Percentiles rank a stretch among this genome's conserved stretches.
Conservation (phyloP, 2,797 vertebrate genomes). For the Rhabdophis nuchalis region DNA sequence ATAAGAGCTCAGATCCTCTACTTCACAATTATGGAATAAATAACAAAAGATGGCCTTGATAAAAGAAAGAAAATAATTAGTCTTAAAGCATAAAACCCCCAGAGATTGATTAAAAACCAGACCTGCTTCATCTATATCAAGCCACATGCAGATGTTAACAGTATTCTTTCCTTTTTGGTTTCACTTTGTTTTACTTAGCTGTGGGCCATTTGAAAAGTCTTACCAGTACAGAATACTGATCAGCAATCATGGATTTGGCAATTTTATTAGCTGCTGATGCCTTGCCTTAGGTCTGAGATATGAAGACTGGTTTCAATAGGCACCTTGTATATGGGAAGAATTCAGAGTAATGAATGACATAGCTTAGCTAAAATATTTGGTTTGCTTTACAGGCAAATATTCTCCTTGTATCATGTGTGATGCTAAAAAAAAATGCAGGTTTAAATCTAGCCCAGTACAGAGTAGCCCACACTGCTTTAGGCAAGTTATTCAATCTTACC, state of each 20-base stretch:
- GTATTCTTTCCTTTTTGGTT: slow-evolving; percentile 53
- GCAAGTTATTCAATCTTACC: not conserved
- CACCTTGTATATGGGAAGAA: not conserved
- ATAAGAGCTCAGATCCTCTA: not conserved
- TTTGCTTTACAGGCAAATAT: not conserved
- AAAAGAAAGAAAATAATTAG: slow-evolving; percentile 50
- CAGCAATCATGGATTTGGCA: slow-evolving; percentile 28
- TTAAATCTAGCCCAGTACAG: not conserved
- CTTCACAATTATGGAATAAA: not conserved
- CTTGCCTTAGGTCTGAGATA: slow-evolving; percentile 36
- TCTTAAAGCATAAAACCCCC: slow-evolving; percentile 37
- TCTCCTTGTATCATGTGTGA: not conserved
- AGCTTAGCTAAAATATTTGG: not conserved
- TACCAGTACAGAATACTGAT: slow-evolving; percentile 11
- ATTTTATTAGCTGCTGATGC: slow-evolving; percentile 31
- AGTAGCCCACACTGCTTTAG: not conserved
- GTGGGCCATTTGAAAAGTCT: slow-evolving; percentile 47
- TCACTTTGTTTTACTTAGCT: slow-evolving; percentile 51
- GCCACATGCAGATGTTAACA: slow-evolving; percentile 41
- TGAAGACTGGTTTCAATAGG: not conserved
- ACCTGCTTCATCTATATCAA: slow-evolving; percentile 52
- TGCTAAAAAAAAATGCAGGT: not conserved
- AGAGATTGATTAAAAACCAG: slow-evolving; percentile 53
- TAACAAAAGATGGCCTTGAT: not conserved
- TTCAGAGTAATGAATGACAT: not conserved